Evolutionary conservation across 2,888 invertebrate genomes (phyloP).

Genomic region (Quadroppia sp.): DNA sequence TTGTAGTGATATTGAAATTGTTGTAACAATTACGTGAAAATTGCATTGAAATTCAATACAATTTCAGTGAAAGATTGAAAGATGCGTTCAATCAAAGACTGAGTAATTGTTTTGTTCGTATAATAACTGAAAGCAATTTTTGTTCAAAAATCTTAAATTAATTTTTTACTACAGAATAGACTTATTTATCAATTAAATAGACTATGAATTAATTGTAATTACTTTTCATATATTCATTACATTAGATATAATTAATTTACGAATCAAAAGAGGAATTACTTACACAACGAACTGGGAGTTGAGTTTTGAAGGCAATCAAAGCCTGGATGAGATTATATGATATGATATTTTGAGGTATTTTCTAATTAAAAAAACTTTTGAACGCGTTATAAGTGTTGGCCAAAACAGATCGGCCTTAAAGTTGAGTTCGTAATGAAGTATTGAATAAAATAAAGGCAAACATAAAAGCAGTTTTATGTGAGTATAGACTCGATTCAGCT

Average conservation of each 20-base stretch:
- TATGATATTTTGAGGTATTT: conserved; percentile 13
- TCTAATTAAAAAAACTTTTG: conserved; percentile 14
- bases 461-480: conserved; percentile 17
- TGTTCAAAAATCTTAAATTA: too few relatives aligned
- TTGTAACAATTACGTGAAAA: not conserved
- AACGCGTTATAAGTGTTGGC: conserved; percentile 21
- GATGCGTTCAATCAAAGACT: not conserved
- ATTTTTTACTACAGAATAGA: too few relatives aligned
- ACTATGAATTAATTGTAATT: conserved; percentile 18
- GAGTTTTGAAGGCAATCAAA: conserved; percentile 17
- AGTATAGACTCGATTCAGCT: conserved; percentile 20
- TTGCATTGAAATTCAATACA: not conserved
- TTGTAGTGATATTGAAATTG: not conserved
- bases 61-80: not conserved
- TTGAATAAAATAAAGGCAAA: conserved; percentile 9
- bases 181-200: not conserved
- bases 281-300: not conserved
- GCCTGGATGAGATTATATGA: not conserved
- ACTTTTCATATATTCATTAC: not conserved
- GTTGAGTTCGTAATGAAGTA: not conserved
- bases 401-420: not conserved
- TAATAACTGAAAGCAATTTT: not conserved
- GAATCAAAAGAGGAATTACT: not conserved
- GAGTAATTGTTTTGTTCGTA: not conserved
- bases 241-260: not conserved